Evolutionary conservation across 2,888 invertebrate genomes (phyloP).

Genomic region (Laothoe populi): DNA sequence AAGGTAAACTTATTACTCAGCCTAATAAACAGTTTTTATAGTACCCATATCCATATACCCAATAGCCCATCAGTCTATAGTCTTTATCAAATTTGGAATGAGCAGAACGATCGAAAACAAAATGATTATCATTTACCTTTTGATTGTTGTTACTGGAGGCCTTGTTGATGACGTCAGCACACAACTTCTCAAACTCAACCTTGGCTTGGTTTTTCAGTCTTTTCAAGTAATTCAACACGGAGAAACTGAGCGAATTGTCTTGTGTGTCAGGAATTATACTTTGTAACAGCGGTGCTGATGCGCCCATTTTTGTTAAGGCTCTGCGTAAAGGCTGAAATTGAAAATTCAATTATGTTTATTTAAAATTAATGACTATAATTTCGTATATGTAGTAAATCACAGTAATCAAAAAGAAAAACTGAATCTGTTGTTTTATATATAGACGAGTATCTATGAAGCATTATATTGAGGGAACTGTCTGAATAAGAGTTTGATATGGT

Average conservation of each 20-base stretch:
- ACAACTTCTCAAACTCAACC: slow-evolving; percentile 94
- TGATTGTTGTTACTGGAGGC: slow-evolving; percentile 79
- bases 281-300: slow-evolving; percentile 91
- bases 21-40: no score
- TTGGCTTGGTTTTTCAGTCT: slow-evolving; percentile 97
- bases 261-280: slow-evolving; percentile 95
- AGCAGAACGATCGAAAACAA: not conserved
- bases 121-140: slow-evolving; percentile 63
- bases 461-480: no score
- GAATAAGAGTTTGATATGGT: no score
- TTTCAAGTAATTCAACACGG: slow-evolving; percentile 97
- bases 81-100: no score
- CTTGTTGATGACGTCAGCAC: slow-evolving; percentile 90
- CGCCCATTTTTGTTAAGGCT: slow-evolving; percentile 96
- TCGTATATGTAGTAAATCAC: no score
- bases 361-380: no score
- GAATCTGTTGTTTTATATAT: no score
- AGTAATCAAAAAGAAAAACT: no score
- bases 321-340: slow-evolving; percentile 92
- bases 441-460: no score
- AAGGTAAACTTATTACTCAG: no score
- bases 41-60: no score
- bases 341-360: slow-evolving; percentile 2
- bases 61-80: no score
- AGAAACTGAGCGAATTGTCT: slow-evolving; percentile 96